These are phyloP conservation scores for Drosophila multiciliata DNA, from an alignment of 2,888 invertebrate species.

Conservation along the genomic window DNA sequence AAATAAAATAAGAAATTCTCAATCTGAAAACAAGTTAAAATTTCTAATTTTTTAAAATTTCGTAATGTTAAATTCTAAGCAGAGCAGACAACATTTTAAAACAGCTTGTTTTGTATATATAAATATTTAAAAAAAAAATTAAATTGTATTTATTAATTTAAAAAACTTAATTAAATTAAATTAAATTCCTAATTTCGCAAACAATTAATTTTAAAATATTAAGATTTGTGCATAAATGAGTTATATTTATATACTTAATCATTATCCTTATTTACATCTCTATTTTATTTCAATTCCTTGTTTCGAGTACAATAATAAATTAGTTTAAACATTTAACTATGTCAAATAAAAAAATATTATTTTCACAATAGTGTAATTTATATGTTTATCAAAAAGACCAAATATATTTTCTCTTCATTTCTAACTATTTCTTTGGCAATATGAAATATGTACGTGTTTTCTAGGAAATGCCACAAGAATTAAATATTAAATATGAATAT, in stretches of 20 bases:
- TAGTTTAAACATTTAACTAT: background rate
- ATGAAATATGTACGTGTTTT: slow-evolving; percentile 8
- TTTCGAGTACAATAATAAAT: background rate
- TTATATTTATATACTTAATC: background rate
- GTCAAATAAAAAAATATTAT: background rate
- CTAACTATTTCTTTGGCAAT: background rate
- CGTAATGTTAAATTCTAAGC: background rate
- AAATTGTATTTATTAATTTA: background rate
- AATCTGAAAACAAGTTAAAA: background rate
- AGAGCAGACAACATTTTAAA: background rate
- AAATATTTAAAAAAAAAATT: too few species aligned
- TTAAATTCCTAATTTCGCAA: background rate
- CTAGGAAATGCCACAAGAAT: slow-evolving; percentile 11
- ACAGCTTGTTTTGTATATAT: background rate
- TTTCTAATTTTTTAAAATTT: accelerated
- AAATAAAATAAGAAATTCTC: background rate
- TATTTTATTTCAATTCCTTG: background rate
- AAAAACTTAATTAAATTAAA: background rate
- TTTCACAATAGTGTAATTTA: background rate
- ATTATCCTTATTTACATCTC: background rate
- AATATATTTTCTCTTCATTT: background rate
- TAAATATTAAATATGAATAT: too few species aligned
- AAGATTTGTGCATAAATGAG: too few species aligned
- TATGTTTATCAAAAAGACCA: too few species aligned
- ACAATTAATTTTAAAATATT: too few species aligned